Conservation (phyloP, 1,140 invertebrate species). For the Bombus huntii region DNA sequence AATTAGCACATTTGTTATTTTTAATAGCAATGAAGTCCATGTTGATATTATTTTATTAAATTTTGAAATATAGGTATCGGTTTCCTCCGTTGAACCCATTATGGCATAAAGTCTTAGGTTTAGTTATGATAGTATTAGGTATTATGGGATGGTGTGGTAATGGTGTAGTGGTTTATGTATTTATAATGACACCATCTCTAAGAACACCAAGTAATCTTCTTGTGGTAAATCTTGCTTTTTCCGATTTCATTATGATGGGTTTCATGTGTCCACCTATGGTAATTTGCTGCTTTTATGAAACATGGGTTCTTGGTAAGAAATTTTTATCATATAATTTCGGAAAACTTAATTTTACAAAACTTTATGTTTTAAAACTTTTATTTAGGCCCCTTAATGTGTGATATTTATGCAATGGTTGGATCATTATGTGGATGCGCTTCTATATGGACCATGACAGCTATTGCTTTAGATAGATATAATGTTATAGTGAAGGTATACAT, state of each 20-base stretch:
- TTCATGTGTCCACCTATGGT: constrained; percentile 91
- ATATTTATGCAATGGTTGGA: constrained; percentile 90
- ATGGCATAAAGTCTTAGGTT: constrained; percentile 90
- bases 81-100: constrained; percentile 90
- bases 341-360: not conserved
- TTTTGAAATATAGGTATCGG: constrained; percentile 78
- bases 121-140: constrained; percentile 89
- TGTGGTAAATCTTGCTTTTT: constrained; percentile 93
- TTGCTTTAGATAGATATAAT: constrained; percentile 92
- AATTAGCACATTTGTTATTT: constrained; percentile 11
- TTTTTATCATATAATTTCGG: not conserved
- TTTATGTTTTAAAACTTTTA: constrained; percentile 11
- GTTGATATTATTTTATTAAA: not conserved
- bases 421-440: constrained; percentile 91
- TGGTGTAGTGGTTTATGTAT: constrained; percentile 93
- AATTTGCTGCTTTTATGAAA: constrained; percentile 93
- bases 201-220: constrained; percentile 93
- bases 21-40: not conserved
- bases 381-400: constrained; percentile 87
- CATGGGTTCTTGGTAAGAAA: constrained; percentile 89
- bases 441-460: constrained; percentile 92
- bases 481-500: constrained; percentile 88
- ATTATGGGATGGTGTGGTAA: constrained; percentile 89
- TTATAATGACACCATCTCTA: constrained; percentile 88
- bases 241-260: constrained; percentile 95